Percentiles rank a stretch among this genome's conserved stretches.
These are phyloP conservation scores for Noctua comes DNA, from an alignment of 2,888 invertebrate species.

Conservation along the genomic window DNA sequence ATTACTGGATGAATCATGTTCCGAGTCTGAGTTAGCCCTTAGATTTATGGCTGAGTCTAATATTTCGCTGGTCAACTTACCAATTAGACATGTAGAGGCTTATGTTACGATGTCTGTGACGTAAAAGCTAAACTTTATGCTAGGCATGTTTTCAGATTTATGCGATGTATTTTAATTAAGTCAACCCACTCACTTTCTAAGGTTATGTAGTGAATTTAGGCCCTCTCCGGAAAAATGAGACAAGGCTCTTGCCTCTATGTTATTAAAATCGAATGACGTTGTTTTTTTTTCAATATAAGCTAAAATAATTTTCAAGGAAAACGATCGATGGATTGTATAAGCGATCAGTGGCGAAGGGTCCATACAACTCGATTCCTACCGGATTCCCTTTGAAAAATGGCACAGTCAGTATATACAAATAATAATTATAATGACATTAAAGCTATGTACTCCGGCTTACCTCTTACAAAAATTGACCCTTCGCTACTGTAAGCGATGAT, in stretches of 20 bases:
- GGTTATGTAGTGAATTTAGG: neutral
- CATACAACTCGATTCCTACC: too few species aligned
- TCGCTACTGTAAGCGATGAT: too few species aligned
- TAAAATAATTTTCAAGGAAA: too few species aligned
- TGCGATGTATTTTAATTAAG: conserved; percentile 24
- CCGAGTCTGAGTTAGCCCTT: neutral
- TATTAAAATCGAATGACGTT: neutral
- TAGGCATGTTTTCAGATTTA: conserved; percentile 22
- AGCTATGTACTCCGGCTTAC: too few species aligned
- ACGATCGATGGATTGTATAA: too few species aligned
- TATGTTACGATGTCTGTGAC: conserved; percentile 15
- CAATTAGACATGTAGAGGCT: conserved; percentile 30
- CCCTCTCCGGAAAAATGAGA: neutral
- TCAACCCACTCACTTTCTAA: conserved; percentile 10
- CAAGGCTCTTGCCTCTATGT: neutral
- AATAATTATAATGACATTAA: too few species aligned
- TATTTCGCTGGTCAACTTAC: conserved; percentile 29
- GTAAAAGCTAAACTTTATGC: neutral
- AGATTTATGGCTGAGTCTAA: conserved; percentile 29
- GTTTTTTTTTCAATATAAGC: neutral
- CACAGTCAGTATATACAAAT: too few species aligned
- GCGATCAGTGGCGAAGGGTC: too few species aligned
- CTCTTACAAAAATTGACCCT: too few species aligned
- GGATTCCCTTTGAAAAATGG: too few species aligned
- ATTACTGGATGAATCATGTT: conserved; percentile 7